Percentiles rank a stretch among this genome's conserved stretches.
These are phyloP conservation scores for Sebastes baramenuke DNA, from an alignment of 2,797 vertebrate species.

Conservation along the genomic window DNA sequence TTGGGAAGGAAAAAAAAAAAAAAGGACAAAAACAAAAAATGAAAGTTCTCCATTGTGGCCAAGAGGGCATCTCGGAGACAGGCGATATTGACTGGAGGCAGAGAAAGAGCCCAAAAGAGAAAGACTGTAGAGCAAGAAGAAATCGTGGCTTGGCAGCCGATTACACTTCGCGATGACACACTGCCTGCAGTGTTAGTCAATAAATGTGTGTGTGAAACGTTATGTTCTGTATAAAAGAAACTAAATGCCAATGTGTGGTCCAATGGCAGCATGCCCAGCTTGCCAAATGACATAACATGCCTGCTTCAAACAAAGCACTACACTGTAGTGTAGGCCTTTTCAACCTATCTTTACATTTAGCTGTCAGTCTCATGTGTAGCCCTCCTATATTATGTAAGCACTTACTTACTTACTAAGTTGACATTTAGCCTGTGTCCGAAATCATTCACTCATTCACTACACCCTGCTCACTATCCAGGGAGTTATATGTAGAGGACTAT, in stretches of 20 bases:
- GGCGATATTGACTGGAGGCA: constrained; percentile 23
- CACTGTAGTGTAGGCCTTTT: constrained; percentile 21
- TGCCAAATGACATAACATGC: constrained; percentile 60
- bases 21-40: neutral
- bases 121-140: constrained; percentile 26
- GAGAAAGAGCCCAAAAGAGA: constrained; percentile 31
- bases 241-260: constrained; percentile 67
- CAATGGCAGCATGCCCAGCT: constrained; percentile 61
- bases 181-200: constrained; percentile 68
- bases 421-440: neutral
- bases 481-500: too few relatives aligned
- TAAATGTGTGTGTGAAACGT: constrained; percentile 66
- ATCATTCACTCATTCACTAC: too few relatives aligned
- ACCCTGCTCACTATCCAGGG: too few relatives aligned
- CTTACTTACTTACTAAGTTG: neutral
- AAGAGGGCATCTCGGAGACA: constrained; percentile 20
- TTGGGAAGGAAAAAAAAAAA: neutral
- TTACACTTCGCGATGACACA: constrained; percentile 53
- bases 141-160: constrained; percentile 50
- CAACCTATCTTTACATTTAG: constrained; percentile 5
- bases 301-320: constrained; percentile 49
- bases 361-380: neutral
- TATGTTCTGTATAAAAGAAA: constrained; percentile 64
- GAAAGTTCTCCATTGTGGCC: constrained; percentile 8
- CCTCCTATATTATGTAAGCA: neutral